Conservation (phyloP, 1,140 invertebrate genomes). For the Hylaeus volcanicus region DNA sequence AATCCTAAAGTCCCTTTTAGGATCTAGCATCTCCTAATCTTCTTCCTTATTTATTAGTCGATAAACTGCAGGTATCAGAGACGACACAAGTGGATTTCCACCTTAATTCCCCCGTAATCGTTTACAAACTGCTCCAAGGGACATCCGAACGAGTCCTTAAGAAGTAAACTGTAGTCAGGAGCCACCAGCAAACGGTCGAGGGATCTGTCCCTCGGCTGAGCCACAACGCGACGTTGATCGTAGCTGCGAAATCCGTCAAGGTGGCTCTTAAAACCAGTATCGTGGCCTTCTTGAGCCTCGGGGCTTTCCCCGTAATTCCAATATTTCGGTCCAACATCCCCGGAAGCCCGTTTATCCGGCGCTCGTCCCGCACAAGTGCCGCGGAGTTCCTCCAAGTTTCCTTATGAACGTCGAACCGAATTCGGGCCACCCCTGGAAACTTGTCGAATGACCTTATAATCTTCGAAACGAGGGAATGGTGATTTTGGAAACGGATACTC, state of each 20-base stretch:
- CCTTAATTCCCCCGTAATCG: too few species aligned
- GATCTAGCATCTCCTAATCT: too few species aligned
- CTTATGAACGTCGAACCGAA: neutral
- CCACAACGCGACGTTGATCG: constrained; percentile 13
- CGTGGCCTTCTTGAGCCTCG: constrained; percentile 20
- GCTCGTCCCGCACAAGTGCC: neutral
- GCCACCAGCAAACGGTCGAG: constrained; percentile 23
- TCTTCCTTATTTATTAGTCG: too few species aligned
- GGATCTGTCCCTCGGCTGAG: neutral
- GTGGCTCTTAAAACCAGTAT: constrained; percentile 29
- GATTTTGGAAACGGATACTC: neutral
- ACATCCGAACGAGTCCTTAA: neutral
- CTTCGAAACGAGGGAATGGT: neutral
- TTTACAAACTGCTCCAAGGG: too few species aligned
- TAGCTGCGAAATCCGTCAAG: constrained; percentile 17
- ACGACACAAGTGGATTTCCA: too few species aligned
- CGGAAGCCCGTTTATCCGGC: neutral
- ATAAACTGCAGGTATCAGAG: too few species aligned
- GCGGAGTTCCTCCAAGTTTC: neutral
- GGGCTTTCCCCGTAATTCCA: constrained; percentile 24
- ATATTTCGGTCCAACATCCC: neutral
- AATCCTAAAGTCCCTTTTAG: too few species aligned
- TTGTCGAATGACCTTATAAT: neutral
- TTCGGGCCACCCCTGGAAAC: neutral
- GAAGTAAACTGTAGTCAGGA: constrained; percentile 31